Conservation (phyloP, 1,140 invertebrate genomes). For the Drosophila willistoni region DNA sequence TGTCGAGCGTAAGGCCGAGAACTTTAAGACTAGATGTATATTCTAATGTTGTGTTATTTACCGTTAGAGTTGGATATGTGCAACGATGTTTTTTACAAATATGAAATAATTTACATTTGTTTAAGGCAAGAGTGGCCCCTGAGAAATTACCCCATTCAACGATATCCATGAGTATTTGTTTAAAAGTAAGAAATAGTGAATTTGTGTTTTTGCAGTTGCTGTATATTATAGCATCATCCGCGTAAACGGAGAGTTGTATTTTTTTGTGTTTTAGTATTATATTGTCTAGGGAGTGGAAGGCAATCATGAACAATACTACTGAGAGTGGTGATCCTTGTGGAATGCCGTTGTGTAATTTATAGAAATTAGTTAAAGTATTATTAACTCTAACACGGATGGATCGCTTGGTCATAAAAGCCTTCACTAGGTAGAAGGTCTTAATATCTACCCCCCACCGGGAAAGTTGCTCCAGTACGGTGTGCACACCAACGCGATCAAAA, state of each 20-base stretch:
- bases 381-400: slow-evolving; percentile 4
- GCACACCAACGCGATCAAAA: too few species aligned
- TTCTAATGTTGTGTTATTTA: slow-evolving; percentile 20
- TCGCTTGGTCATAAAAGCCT: slow-evolving; percentile 6
- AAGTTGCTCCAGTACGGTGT: too few species aligned
- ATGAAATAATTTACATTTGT: neutral
- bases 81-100: slow-evolving; percentile 7
- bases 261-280: slow-evolving; percentile 20
- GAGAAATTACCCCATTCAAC: too few species aligned
- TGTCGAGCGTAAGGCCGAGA: slow-evolving; percentile 19
- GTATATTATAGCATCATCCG: slow-evolving; percentile 29
- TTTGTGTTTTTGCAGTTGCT: slow-evolving; percentile 26
- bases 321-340: slow-evolving; percentile 14
- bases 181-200: slow-evolving; percentile 8
- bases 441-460: too few species aligned
- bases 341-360: slow-evolving; percentile 7
- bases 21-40: slow-evolving; percentile 10
- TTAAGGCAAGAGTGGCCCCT: neutral
- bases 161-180: slow-evolving; percentile 6
- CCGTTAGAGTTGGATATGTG: slow-evolving; percentile 11
- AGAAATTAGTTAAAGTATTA: slow-evolving; percentile 6
- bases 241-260: slow-evolving; percentile 23
- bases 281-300: slow-evolving; percentile 31
- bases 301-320: slow-evolving; percentile 29
- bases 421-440: slow-evolving; percentile 17